These are phyloP conservation scores for Pycnonotus jocosus DNA, from an alignment of 2,113 vertebrate genomes.

Conservation along the genomic window DNA sequence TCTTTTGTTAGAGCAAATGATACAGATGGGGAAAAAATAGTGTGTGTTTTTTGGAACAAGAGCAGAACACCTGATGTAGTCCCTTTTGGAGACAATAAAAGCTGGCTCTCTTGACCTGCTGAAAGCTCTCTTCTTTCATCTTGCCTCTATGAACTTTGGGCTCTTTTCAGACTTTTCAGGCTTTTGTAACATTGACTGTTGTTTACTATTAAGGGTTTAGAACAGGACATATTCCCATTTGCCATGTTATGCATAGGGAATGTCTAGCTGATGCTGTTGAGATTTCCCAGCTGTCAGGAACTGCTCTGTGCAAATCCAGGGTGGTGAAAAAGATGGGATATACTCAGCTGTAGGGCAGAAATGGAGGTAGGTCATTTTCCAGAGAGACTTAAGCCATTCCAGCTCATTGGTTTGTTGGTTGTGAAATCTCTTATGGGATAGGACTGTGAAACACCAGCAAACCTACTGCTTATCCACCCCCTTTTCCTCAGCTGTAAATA, in stretches of 20 bases:
- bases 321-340: background rate
- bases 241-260: background rate
- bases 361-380: background rate
- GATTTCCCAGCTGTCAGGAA: background rate
- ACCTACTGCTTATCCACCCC: background rate
- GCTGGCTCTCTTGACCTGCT: background rate
- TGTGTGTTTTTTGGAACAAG: background rate
- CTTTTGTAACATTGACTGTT: background rate
- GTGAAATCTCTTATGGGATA: background rate
- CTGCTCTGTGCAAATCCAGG: background rate
- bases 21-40: background rate
- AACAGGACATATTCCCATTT: background rate
- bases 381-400: background rate
- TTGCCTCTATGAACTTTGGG: background rate
- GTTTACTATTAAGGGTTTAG: background rate
- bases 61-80: background rate
- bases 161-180: background rate
- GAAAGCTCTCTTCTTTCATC: background rate
- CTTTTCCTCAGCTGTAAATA: background rate
- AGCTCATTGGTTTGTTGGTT: background rate
- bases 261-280: background rate
- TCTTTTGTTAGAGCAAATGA: background rate
- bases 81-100: background rate
- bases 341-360: background rate
- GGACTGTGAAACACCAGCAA: background rate